Evolutionary conservation across 1,140 invertebrate genomes (phyloP), one percentile per base, ranked within the genome.

Genomic region (Plodia interpunctella): DNA sequence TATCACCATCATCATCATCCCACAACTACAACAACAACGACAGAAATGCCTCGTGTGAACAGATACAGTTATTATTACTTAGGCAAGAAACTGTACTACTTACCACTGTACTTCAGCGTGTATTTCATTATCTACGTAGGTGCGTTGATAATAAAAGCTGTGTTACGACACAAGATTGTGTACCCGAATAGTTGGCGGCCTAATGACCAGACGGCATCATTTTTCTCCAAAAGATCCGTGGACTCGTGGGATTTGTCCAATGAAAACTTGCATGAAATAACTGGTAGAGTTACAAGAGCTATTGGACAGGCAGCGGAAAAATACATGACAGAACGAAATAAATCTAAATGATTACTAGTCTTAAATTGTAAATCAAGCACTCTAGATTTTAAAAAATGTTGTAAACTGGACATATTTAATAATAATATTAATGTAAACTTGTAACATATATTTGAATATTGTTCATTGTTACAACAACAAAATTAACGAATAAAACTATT

Each of bases 61-160:
- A 88, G 92, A 62, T 96, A 95, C 89, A 95, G 94, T 74, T 96
- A 96, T 80, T 96, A 96, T 75, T 96, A 94, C 72, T 91, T 96
- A 65, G 95, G 95, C 0, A 92, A 94, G 61, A 96, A 96, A 72
- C 88, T 96, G 2, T 96, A 95, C 92, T 96, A 96, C 70, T 90
- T 96, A 49, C 95, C 95, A 0, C 75, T 96, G 11, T 96, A 96
- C 76, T 96, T 96, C 73, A 95, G 94, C 60, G 93, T 95, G n/a
- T 96, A 95, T 69, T 96, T 96, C 71, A 94, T 95, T 60, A 91
- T 95, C 60, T 96, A 96, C 67, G 93, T 96, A 1, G 93, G 93
- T 2, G 94, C 94, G 38, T 87, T 96, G 8, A 94, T 96, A 52
- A 87, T 96, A 1, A 96, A 95, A 78, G 94, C 94, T 6, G 92